A percentile compares a stretch with the other conserved stretches of the same genome.
Evolutionary conservation across 2,113 vertebrate species (phyloP).

Genomic region (Callipepla californica): DNA sequence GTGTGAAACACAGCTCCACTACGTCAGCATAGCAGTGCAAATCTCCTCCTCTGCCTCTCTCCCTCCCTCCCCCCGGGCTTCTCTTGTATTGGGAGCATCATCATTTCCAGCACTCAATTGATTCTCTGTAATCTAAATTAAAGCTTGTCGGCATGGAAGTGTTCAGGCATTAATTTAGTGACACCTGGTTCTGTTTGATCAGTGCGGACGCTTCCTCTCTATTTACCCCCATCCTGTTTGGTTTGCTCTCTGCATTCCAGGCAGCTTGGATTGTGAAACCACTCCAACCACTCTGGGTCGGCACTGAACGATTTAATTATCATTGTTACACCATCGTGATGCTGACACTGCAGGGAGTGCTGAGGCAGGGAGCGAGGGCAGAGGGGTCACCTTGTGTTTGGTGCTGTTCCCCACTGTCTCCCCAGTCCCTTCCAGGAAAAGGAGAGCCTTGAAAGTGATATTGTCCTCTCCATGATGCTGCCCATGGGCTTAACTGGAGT

Average conservation of each 20-base stretch:
- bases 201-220: not conserved
- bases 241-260: slow-evolving; percentile 50
- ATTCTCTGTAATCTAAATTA: not conserved
- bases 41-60: not conserved
- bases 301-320: not conserved
- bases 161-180: not conserved
- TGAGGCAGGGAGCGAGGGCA: not conserved
- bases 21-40: not conserved
- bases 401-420: not conserved
- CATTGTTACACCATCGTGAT: not conserved
- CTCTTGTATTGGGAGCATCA: not conserved
- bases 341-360: not conserved
- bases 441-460: not conserved
- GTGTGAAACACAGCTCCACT: not conserved
- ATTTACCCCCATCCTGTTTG: not conserved
- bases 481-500: not conserved
- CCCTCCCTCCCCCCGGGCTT: not conserved
- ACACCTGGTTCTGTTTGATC: not conserved
- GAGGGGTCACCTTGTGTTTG: not conserved
- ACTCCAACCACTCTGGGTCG: not conserved
- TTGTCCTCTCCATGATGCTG: not conserved
- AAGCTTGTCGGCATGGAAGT: not conserved
- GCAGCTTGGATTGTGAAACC: not conserved
- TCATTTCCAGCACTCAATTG: not conserved
- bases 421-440: not conserved